Conservation (phyloP, 1,140 invertebrate genomes). For the Sitodiplosis mosellana region DNA sequence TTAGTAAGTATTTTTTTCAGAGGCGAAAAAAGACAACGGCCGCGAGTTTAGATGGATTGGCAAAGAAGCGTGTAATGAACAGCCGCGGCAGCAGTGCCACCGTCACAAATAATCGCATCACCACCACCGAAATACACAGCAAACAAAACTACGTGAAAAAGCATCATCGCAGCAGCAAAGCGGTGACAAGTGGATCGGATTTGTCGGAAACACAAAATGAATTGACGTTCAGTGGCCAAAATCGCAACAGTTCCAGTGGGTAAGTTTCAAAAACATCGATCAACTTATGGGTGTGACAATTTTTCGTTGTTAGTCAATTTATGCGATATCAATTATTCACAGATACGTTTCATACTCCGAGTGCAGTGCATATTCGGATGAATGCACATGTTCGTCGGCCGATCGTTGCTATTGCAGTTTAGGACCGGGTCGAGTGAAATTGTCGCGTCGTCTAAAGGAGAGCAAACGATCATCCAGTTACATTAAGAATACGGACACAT, state of each 20-base stretch:
- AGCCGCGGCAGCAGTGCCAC: constrained; percentile 4
- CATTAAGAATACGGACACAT: constrained; percentile 11
- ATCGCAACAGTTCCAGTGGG: constrained; percentile 48
- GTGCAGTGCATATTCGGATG: constrained; percentile 63
- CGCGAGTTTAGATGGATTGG: constrained; percentile 11
- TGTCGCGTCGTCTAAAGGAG: constrained; percentile 13
- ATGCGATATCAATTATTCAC: background rate
- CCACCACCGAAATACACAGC: background rate
- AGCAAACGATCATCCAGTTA: constrained; percentile 7
- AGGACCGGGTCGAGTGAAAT: constrained; percentile 19
- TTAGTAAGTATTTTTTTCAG: constrained; percentile 16
- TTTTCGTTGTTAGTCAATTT: background rate
- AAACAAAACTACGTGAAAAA: constrained; percentile 2
- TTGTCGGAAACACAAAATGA: constrained; percentile 21
- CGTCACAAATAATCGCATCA: constrained; percentile 5
- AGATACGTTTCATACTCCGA: constrained; percentile 68
- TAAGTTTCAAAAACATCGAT: constrained; percentile 6
- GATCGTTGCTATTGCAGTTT: constrained; percentile 60
- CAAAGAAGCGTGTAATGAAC: constrained; percentile 4
- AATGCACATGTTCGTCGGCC: constrained; percentile 50
- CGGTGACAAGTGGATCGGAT: constrained; percentile 22
- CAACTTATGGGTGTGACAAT: background rate
- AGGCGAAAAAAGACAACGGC: constrained; percentile 8
- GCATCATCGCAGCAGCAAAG: constrained; percentile 9
- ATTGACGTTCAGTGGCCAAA: constrained; percentile 28